phyloP scores from a whole-genome alignment of 1,140 invertebrate species.

The Trissolcus basalis region DNA sequence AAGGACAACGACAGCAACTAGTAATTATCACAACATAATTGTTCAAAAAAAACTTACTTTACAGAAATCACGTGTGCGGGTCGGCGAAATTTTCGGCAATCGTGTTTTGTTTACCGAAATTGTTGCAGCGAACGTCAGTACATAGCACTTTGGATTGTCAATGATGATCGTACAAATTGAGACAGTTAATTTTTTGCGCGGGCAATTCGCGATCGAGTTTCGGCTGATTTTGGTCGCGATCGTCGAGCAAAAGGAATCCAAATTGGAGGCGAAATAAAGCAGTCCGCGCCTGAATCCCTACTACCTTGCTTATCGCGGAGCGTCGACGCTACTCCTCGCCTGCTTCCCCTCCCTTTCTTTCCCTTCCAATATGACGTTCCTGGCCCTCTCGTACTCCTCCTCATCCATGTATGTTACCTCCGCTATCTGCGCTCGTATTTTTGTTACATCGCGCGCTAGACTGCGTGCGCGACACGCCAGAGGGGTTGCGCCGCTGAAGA shows the following conservation, averaged over 20 bases:
- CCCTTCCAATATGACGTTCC: slow-evolving; percentile 53
- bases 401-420: slow-evolving; percentile 49
- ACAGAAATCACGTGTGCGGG: slow-evolving; percentile 22
- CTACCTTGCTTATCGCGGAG: slow-evolving; percentile 64
- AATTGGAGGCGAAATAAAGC: slow-evolving; percentile 57
- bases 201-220: slow-evolving; percentile 15
- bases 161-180: too few relatives aligned
- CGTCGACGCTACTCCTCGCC: slow-evolving; percentile 61
- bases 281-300: slow-evolving; percentile 58
- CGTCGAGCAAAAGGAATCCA: slow-evolving; percentile 43
- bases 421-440: slow-evolving; percentile 53
- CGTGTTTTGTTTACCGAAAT: too few relatives aligned
- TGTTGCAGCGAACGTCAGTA: too few relatives aligned
- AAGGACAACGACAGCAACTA: too few relatives aligned
- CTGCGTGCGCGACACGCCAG: slow-evolving; percentile 38
- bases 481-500: slow-evolving; percentile 29
- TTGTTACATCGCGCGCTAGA: slow-evolving; percentile 50
- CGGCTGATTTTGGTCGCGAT: slow-evolving; percentile 17
- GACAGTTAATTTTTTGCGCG: too few relatives aligned
- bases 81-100: neutral
- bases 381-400: slow-evolving; percentile 52
- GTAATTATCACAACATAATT: too few relatives aligned
- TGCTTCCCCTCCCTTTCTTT: slow-evolving; percentile 59
- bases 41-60: slow-evolving; percentile 15
- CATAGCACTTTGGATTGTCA: neutral